phyloP scores from a whole-genome alignment of 2,888 invertebrate genomes.

The Pheosia gnoma region DNA sequence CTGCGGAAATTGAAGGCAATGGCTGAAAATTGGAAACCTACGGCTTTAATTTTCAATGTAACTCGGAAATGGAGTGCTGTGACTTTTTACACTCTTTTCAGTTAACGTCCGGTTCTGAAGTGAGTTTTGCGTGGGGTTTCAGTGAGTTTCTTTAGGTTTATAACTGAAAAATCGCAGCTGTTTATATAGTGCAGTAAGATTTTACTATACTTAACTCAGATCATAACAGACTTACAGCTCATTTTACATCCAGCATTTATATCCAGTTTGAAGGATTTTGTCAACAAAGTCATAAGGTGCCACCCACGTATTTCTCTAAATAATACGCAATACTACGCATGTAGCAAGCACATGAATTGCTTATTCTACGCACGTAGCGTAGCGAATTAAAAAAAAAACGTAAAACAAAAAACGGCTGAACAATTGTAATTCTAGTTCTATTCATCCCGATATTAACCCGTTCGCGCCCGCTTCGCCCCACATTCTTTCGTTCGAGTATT shows the following conservation, averaged over 20 bases:
- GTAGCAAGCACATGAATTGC: neutral
- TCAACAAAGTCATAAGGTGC: too few relatives aligned
- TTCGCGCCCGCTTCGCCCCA: slow-evolving; percentile 12
- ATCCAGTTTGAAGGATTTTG: too few relatives aligned
- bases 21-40: slow-evolving; percentile 24
- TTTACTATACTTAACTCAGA: too few relatives aligned
- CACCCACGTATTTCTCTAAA: too few relatives aligned
- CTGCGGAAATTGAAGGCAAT: slow-evolving; percentile 25
- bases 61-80: slow-evolving; percentile 7
- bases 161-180: neutral
- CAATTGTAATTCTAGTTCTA: slow-evolving; percentile 4
- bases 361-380: neutral
- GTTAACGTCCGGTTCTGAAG: neutral
- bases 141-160: neutral
- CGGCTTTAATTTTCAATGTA: slow-evolving; percentile 18
- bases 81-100: neutral
- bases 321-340: too few relatives aligned
- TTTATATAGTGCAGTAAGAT: too few relatives aligned
- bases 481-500: slow-evolving; percentile 20
- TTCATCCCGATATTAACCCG: slow-evolving; percentile 9
- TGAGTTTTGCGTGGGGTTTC: neutral
- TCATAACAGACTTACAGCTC: too few relatives aligned
- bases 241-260: too few relatives aligned
- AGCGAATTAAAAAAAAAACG: neutral
- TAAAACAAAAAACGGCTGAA: neutral